Evolutionary conservation across 2,888 invertebrate genomes (phyloP), one percentile per base, ranked within the genome.

Genomic region (Drymonia ruficornis): DNA sequence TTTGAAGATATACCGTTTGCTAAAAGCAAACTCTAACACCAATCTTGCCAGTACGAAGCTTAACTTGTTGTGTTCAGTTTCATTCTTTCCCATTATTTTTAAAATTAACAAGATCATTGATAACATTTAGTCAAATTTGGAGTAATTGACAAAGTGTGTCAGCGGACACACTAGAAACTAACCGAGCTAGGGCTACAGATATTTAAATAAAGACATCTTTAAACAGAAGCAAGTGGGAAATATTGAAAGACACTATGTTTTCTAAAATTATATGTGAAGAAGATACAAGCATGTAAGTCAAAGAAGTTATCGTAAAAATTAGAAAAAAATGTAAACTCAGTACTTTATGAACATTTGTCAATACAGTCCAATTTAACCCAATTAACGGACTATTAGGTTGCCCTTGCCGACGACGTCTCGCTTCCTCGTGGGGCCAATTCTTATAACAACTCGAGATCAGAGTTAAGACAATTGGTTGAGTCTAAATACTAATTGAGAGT

Each of bases 341-440:
- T 34, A 13, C 31, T 16, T 34, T 45, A 28, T 8, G 28, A 8
- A 23, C 43, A 43, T 29, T 29, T 42, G 29, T 46, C 18, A 47
- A 47, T 34, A 34, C 34, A 31, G 31, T 47, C 34, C 47, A 47
- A 47, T 47, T 47, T 47, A 47, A 34, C 29, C 34, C 47, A 47
- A 47, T 47, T 47, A 47, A 47, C 47, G 2, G 34, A 11, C 11
- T 47, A 46, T 46, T 46, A 34, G 34, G 11, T 34, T 34, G 47
- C 34, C 47, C 47, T 47, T 47, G 47, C 18, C 5, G 18, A 47
- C 5, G 18, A 47, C 34, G 47, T 16, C 34, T 29, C 29, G 34
- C 34, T 34, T 47, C 34, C 45, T 45, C 15, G 28, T 45, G 11
- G n/a, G 45, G 47, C 18, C 18, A 18, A 13, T 47, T 47, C 47